These are phyloP conservation scores for Acanthurus lineatus DNA, from an alignment of 2,797 vertebrate species.

Conservation along the genomic window DNA sequence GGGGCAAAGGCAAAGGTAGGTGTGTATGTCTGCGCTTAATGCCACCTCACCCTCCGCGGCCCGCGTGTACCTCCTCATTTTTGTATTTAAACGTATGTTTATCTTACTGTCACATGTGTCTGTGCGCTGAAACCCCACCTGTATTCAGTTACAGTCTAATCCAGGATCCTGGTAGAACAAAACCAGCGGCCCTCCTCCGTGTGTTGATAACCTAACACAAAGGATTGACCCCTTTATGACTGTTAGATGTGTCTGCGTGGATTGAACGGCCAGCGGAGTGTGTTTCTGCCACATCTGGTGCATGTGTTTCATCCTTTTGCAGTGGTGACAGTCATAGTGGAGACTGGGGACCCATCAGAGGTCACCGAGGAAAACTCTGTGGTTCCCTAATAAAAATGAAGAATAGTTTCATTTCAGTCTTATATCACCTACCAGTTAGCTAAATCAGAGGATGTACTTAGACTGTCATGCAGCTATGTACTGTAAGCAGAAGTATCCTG, in stretches of 20 bases:
- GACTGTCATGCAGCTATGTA: conserved; percentile 22
- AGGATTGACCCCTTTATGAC: conserved; percentile 31
- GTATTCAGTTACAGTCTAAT: conserved; percentile 59
- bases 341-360: conserved; percentile 63
- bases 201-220: conserved; percentile 66
- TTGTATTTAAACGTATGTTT: conserved; percentile 50
- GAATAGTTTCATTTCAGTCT: conserved; percentile 64
- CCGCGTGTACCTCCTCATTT: conserved; percentile 44
- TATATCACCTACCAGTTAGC: conserved; percentile 53
- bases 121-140: conserved; percentile 46
- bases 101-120: conserved; percentile 55
- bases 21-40: conserved; percentile 53
- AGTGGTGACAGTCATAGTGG: conserved; percentile 46
- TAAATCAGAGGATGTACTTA: conserved; percentile 43
- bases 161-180: conserved; percentile 33
- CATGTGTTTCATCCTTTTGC: conserved; percentile 58
- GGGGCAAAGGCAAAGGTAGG: conserved; percentile 62
- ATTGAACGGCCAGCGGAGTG: conserved; percentile 19
- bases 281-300: conserved; percentile 63
- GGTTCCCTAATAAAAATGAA: conserved; percentile 65
- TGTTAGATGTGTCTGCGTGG: conserved; percentile 21
- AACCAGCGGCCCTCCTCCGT: conserved; percentile 3
- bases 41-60: conserved; percentile 58
- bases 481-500: neutral
- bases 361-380: conserved; percentile 37